These are phyloP conservation scores for Dynastes maya DNA, from an alignment of 2,888 invertebrate species.

Conservation along the genomic window DNA sequence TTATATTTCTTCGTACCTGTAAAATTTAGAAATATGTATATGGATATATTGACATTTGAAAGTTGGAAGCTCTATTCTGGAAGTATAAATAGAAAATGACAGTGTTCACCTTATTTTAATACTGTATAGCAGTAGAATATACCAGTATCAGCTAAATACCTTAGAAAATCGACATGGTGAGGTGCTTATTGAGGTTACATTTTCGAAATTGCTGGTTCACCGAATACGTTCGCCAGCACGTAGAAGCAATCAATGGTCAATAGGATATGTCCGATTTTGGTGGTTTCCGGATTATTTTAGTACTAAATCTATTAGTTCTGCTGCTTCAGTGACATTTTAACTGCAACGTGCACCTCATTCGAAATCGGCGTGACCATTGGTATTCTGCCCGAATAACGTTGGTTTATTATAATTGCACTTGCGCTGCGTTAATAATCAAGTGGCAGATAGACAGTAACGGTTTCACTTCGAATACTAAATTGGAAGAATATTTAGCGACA, in stretches of 20 bases:
- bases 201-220: conserved; percentile 10
- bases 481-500: conserved; percentile 11
- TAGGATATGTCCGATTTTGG: conserved; percentile 50
- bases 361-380: conserved; percentile 28
- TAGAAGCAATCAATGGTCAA: conserved; percentile 37
- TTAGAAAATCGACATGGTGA: not conserved
- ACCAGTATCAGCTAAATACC: not conserved
- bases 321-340: conserved; percentile 52
- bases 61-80: too few relatives aligned
- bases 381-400: conserved; percentile 30
- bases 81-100: too few relatives aligned
- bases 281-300: conserved; percentile 56
- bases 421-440: conserved; percentile 36
- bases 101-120: not conserved
- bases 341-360: conserved; percentile 43
- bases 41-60: too few relatives aligned
- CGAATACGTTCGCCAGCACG: conserved; percentile 8
- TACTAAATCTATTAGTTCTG: conserved; percentile 54
- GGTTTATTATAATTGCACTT: conserved; percentile 44
- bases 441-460: conserved; percentile 22
- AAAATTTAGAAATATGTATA: not conserved
- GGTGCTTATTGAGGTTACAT: not conserved
- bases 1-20: not conserved
- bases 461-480: conserved; percentile 16
- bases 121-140: not conserved